A percentile compares a stretch with the other conserved stretches of the same genome.
These are phyloP conservation scores for Virgularia gustaviana DNA, from an alignment of 92 coral and sea anemone genomes.

Conservation along the genomic window DNA sequence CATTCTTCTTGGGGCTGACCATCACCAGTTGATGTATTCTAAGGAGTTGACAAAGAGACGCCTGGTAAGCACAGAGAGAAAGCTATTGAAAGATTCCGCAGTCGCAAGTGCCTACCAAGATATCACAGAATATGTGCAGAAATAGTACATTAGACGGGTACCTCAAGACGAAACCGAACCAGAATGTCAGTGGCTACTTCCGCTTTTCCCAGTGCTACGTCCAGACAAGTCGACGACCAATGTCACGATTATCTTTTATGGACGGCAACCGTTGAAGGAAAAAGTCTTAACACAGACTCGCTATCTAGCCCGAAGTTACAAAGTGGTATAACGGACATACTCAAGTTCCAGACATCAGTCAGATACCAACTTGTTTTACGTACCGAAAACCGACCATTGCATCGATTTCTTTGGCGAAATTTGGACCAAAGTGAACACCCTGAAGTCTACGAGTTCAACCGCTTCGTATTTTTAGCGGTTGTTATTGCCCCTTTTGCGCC, in stretches of 20 bases:
- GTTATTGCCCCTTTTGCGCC: constrained; percentile 54
- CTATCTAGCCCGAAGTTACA: constrained; percentile 38
- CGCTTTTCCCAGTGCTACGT: constrained; percentile 49
- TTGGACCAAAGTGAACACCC: constrained; percentile 46
- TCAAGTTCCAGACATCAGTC: constrained; percentile 46
- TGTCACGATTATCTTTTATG: constrained; percentile 22
- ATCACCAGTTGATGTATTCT: too few relatives aligned
- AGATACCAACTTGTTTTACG: constrained; percentile 40
- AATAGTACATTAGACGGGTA: constrained; percentile 43
- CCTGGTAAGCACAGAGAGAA: constrained; percentile 32
- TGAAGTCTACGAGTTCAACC: constrained; percentile 12
- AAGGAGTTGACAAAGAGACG: constrained; percentile 43
- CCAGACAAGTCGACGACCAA: constrained; percentile 20
- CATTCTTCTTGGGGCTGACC: constrained; percentile 56
- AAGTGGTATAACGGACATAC: constrained; percentile 27
- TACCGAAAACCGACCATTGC: constrained; percentile 32
- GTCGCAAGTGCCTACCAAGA: constrained; percentile 46
- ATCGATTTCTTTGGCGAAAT: constrained; percentile 42
- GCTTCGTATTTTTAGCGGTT: constrained; percentile 49
- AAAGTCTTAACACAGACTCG: constrained; percentile 52
- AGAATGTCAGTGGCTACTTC: constrained; percentile 47
- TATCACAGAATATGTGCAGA: constrained; percentile 51
- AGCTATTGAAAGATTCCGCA: constrained; percentile 28
- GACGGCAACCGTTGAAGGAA: constrained; percentile 45
- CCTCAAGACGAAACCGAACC: constrained; percentile 43